Evolutionary conservation across 2,113 vertebrate genomes (phyloP), one percentile per base, ranked within the genome.

Genomic region (Grammomys dolichurus): DNA sequence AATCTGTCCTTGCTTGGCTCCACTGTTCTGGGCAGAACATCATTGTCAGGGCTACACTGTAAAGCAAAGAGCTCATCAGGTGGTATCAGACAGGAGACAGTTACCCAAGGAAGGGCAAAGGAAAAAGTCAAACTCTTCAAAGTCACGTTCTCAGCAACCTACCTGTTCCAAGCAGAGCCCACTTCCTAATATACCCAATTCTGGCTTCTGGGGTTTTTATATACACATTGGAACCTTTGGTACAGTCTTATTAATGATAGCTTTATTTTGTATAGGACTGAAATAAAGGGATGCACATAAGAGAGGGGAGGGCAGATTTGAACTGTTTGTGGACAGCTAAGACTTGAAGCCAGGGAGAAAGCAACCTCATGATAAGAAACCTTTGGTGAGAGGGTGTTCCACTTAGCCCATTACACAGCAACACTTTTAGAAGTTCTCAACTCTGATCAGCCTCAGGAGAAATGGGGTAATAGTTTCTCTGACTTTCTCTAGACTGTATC

Each of bases 371-470:
- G 67, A 48, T 48, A 54, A 92, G 48, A 69, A 75, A 88, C 31
- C 28, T 11, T 63, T 51, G 40, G 87, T 60, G 54, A 70, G 54
- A 56, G 77, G 60, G 78, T 78, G 36, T 89, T 58, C 65, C 72
- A 76, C 48, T 92, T 92, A 51, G 60, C 26, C 19, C 20, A n/a
- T 56, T 69, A 86, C 12, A 33, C 73, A 36, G 8, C 63, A 28
- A n/a, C 89, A 81, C 48, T 86, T 86, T 54, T 43, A 65, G 40
- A 51, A n/a, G 22, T 93, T 84, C 43, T 72, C 51, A 82, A 93
- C 76, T 54, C 69, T 90, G 87, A 95, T 87, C 90, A 87, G 16
- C 33, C 91, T 93, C 87, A 48, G 17, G 82, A 78, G 76, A 77
- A 60, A 95, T 85, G 10, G 24, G 31, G 40, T 88, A 40, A 90